phyloP scores from a whole-genome alignment of 1,140 invertebrate species.

The Achroia grisella region DNA sequence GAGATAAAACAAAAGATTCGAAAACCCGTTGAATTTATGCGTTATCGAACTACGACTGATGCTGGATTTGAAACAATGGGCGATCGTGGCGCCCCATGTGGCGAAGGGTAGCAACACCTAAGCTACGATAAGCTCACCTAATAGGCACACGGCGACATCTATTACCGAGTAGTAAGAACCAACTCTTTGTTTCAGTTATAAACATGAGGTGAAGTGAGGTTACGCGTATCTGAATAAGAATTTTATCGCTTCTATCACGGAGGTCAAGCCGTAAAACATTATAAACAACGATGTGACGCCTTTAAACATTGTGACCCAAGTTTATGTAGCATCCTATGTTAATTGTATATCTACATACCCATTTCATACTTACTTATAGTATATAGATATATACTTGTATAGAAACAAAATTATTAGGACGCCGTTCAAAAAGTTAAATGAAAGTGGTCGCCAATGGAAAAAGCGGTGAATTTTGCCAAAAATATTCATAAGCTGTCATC shows the following conservation, averaged over 20 bases:
- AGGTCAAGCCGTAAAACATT: constrained; percentile 11
- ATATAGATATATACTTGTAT: no score
- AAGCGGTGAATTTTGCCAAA: constrained; percentile 59
- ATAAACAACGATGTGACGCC: background rate
- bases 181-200: constrained; percentile 6
- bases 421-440: constrained; percentile 43
- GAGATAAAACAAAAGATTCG: constrained; percentile 70
- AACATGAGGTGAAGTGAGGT: constrained; percentile 24
- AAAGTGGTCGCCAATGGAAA: constrained; percentile 47
- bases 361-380: no score
- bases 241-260: constrained; percentile 18
- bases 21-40: constrained; percentile 63
- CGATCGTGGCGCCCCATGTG: constrained; percentile 67
- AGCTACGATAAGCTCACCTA: constrained; percentile 2
- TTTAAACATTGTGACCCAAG: background rate
- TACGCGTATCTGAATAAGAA: constrained; percentile 22
- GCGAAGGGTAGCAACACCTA: constrained; percentile 31
- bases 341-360: no score
- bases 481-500: constrained; percentile 73
- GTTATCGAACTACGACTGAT: constrained; percentile 60
- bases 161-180: constrained; percentile 47
- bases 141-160: constrained; percentile 49
- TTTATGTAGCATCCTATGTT: no score
- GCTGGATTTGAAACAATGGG: constrained; percentile 55
- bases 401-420: no score